A percentile compares a stretch with the other conserved stretches of the same genome.
phyloP scores from a whole-genome alignment of 2,888 invertebrate species.

The Eupithecia tripunctaria region DNA sequence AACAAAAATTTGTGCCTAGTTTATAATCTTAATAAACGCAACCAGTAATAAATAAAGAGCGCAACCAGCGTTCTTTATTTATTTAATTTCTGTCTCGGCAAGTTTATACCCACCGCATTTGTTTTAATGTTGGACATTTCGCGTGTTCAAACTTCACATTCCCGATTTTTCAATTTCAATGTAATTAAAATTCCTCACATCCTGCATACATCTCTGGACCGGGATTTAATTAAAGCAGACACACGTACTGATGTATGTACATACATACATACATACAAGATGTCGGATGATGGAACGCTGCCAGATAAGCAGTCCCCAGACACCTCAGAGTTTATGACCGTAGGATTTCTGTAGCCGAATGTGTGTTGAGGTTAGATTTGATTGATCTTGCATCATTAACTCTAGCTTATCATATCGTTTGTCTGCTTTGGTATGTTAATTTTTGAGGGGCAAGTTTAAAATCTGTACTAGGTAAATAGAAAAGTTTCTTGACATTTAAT shows the following conservation, averaged over 20 bases:
- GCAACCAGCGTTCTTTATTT: too few species aligned
- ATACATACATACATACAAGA: constrained; percentile 35
- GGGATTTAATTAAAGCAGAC: constrained; percentile 42
- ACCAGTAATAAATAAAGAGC: too few species aligned
- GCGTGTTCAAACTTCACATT: background rate
- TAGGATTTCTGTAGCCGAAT: background rate
- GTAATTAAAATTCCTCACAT: constrained; percentile 6
- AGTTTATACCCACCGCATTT: too few species aligned
- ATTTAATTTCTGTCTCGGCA: too few species aligned
- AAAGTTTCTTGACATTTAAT: background rate
- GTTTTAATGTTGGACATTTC: background rate
- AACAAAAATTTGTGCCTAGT: too few species aligned
- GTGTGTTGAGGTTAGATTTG: background rate
- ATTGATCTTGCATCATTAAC: background rate
- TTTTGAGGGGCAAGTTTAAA: background rate
- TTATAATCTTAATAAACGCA: too few species aligned
- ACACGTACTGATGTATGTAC: constrained; percentile 35
- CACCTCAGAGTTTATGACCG: background rate
- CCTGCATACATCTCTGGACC: constrained; percentile 19
- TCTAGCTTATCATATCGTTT: background rate
- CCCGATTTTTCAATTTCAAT: constrained; percentile 5
- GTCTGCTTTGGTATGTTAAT: background rate
- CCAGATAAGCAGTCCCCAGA: constrained; percentile 23
- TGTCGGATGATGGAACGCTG: constrained; percentile 34
- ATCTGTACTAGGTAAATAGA: background rate